Evolutionary conservation across 2,888 invertebrate species (phyloP).

Genomic region (Stenodema calcarata): DNA sequence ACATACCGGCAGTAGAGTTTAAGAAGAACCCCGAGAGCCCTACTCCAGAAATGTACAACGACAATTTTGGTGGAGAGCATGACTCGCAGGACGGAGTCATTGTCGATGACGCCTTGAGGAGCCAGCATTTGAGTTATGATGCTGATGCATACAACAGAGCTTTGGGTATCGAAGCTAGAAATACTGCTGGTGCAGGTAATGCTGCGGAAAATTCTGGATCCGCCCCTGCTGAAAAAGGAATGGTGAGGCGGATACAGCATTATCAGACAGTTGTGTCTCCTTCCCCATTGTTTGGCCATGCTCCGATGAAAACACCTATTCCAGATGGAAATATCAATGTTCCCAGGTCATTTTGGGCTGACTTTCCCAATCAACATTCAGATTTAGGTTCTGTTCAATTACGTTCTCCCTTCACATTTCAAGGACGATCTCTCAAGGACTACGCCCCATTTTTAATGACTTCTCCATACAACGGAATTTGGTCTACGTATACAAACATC

Average conservation of each 20-base stretch:
- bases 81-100: conserved; percentile 26
- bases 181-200: neutral
- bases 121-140: conserved; percentile 18
- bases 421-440: neutral
- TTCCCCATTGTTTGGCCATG: neutral
- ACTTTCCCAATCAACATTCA: neutral
- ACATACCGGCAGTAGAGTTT: neutral
- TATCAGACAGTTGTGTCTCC: conserved; percentile 26
- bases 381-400: neutral
- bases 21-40: conserved; percentile 1
- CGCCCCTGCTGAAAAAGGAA: neutral
- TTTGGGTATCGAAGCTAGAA: conserved; percentile 42
- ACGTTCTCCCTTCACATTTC: neutral
- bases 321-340: neutral
- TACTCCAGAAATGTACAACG: conserved; percentile 40
- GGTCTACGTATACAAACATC: conserved; percentile 58
- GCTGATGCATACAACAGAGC: conserved; percentile 34
- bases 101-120: neutral
- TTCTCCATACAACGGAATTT: conserved; percentile 50
- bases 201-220: neutral
- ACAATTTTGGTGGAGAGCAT: conserved; percentile 43
- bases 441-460: neutral
- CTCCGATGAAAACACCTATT: neutral
- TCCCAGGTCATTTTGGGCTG: neutral
- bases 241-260: conserved; percentile 46